Base-by-base conservation (phyloP, 2,113 vertebrate genomes). In the Crotalus tigris region DNA sequence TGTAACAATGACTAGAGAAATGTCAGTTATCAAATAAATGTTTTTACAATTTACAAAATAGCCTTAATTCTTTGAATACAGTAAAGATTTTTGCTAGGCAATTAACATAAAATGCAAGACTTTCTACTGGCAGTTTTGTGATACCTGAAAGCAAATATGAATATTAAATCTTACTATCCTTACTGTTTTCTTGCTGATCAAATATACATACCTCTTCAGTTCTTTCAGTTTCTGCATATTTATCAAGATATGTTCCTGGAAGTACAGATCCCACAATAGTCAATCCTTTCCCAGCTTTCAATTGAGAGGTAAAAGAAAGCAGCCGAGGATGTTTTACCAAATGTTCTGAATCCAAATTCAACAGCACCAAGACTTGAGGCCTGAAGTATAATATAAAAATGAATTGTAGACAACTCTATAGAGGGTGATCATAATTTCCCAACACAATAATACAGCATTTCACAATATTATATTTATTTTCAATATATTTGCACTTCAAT, bases 261-360 rank as follows among this genome's bases (percentile, higher is more conserved):
- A 99, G 96, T 86, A 99, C 99, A 5, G 98, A 98, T 88, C 98
- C 99, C 95, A 99, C 99, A 3, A 99, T 99, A 26, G 99, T 99
- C 90, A 99, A 96, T 61, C 99, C 99, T 97, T 99, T 99, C 51
- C 99, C 99, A 0, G 99, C 99, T 96, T 99, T 99, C 93, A 99
- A 97, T 96, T 99, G 99, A 3, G 98, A 98, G 55, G 99, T 99
- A 87, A 99, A 96, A 93, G 99, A 99, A 93, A 99, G 98, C 91
- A 99, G 96, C 39, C 99, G 98, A 1, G 99, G 98, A 91, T 99
- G 99, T 94, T 99, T 99, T 86, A 99, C 99, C 0, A 91, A 92
- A 85, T 98, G 98, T 90, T 99, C 98, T 0, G 96, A 94, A 91
- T 99, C 98, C 97, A 99, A 92, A 96, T 98, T 99, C 94, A 99